A percentile compares a stretch with the other conserved stretches of the same genome.
Evolutionary conservation across 2,888 invertebrate species (phyloP).

Genomic region (Eupithecia tripunctaria): DNA sequence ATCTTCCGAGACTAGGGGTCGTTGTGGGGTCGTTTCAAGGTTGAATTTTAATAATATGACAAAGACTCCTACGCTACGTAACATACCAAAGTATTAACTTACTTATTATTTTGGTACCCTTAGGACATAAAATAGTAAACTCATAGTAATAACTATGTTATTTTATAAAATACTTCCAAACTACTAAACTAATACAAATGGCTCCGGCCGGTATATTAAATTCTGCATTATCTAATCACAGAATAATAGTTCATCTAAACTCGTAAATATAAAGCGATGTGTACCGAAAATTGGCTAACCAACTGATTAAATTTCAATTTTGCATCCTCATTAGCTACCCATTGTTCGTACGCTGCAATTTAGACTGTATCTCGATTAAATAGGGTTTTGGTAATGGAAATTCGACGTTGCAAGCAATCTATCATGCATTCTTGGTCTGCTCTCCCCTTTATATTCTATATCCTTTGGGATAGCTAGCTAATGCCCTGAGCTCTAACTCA

Average conservation of each 20-base stretch:
- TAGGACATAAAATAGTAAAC: neutral
- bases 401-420: conserved; percentile 25
- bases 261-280: conserved; percentile 23
- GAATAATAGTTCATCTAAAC: conserved; percentile 25
- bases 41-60: too few relatives aligned
- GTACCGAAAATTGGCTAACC: conserved; percentile 32
- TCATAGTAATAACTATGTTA: neutral
- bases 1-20: too few relatives aligned
- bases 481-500: neutral
- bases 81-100: too few relatives aligned
- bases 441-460: neutral
- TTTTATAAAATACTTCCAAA: neutral
- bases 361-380: conserved; percentile 12
- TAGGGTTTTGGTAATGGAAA: conserved; percentile 16
- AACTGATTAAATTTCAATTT: conserved; percentile 39
- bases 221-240: conserved; percentile 18
- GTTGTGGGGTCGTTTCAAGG: too few relatives aligned
- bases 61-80: too few relatives aligned
- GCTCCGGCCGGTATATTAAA: neutral
- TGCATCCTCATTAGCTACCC: conserved; percentile 34
- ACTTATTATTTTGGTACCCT: neutral
- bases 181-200: neutral
- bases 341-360: conserved; percentile 12
- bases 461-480: conserved; percentile 1
- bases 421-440: conserved; percentile 30